Conservation (phyloP, 2,888 invertebrate genomes). For the Anodontia alba region DNA sequence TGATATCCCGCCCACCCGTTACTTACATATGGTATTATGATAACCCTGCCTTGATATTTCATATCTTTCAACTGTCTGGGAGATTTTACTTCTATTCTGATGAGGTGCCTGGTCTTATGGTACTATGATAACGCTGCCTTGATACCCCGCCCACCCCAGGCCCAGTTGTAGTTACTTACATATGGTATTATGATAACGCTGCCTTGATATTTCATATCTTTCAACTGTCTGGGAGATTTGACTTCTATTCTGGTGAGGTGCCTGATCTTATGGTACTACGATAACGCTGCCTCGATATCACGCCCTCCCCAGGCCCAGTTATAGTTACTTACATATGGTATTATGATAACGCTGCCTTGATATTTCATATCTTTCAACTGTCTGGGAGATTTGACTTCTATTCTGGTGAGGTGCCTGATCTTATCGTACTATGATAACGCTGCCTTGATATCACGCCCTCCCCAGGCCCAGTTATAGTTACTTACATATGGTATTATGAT, state of each 20-base stretch:
- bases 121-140: constrained; percentile 70
- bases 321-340: constrained; percentile 72
- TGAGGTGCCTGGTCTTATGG: constrained; percentile 70
- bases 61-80: constrained; percentile 68
- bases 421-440: too few species aligned
- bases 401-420: constrained; percentile 64
- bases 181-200: constrained; percentile 72
- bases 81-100: constrained; percentile 63
- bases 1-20: constrained; percentile 71
- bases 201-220: constrained; percentile 71
- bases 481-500: constrained; percentile 74
- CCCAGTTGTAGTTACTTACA: too few species aligned
- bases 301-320: too few species aligned
- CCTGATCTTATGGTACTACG: constrained; percentile 70
- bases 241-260: constrained; percentile 65
- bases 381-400: constrained; percentile 64
- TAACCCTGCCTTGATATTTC: constrained; percentile 71
- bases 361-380: constrained; percentile 71
- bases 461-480: too few species aligned
- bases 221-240: constrained; percentile 66
- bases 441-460: too few species aligned
- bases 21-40: constrained; percentile 73
- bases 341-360: constrained; percentile 70
- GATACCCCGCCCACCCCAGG: too few species aligned
- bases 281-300: constrained; percentile 71